A percentile compares a stretch with the other conserved stretches of the same genome.
phyloP scores from a whole-genome alignment of 2,888 invertebrate species.

The Netelia fuscicornis region DNA sequence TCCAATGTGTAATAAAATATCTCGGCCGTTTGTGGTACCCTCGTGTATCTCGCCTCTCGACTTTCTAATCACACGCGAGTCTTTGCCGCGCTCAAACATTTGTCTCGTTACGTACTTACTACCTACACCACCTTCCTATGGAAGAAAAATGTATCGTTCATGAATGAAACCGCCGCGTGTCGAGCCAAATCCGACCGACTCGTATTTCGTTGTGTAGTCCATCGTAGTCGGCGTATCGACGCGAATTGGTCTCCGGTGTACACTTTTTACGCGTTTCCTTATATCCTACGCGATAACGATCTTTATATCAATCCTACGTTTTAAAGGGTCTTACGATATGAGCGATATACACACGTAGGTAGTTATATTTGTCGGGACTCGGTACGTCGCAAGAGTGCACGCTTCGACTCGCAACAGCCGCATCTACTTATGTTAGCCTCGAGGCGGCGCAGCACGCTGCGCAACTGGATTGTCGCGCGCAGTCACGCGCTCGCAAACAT shows the following conservation, averaged over 20 bases:
- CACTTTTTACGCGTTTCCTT: too few species aligned
- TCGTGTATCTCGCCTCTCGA: slow-evolving; percentile 21
- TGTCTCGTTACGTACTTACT: slow-evolving; percentile 22
- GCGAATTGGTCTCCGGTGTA: background rate
- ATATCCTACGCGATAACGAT: too few species aligned
- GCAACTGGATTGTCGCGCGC: slow-evolving; percentile 39
- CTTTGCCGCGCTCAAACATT: slow-evolving; percentile 28
- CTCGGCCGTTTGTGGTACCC: background rate
- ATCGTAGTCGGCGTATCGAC: too few species aligned
- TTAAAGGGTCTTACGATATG: too few species aligned
- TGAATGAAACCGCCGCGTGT: slow-evolving; percentile 40
- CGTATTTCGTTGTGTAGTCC: slow-evolving; percentile 33
- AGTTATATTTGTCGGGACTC: background rate
- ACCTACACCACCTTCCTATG: slow-evolving; percentile 42
- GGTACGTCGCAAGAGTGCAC: slow-evolving; percentile 29
- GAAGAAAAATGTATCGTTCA: slow-evolving; percentile 57
- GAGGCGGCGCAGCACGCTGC: slow-evolving; percentile 48
- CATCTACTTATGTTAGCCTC: slow-evolving; percentile 39
- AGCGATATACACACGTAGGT: too few species aligned
- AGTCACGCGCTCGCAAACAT: slow-evolving; percentile 56
- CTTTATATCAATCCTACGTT: too few species aligned
- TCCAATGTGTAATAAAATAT: slow-evolving; percentile 38
- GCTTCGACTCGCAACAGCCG: slow-evolving; percentile 37
- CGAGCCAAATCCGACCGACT: slow-evolving; percentile 28
- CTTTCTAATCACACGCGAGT: slow-evolving; percentile 63